Conservation (phyloP, 2,888 invertebrate species). For the Microplitis manilae region DNA sequence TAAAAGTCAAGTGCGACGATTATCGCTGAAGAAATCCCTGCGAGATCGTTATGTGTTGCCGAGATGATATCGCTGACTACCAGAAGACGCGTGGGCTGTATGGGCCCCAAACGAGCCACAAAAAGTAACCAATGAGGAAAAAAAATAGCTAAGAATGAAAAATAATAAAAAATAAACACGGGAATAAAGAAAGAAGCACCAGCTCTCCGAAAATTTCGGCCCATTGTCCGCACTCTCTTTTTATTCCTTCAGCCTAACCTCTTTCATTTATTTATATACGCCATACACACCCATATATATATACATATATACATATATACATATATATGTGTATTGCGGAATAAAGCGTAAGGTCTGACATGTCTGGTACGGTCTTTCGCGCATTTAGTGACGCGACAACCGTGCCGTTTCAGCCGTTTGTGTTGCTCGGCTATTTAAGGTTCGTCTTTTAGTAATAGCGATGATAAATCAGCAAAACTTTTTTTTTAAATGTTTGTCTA, state of each 20-base stretch:
- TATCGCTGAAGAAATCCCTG: constrained; percentile 35
- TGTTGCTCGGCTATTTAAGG: constrained; percentile 15
- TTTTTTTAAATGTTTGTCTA: constrained; percentile 51
- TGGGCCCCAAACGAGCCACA: constrained; percentile 32
- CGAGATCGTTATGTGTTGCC: constrained; percentile 32
- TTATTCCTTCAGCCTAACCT: background rate
- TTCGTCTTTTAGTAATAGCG: constrained; percentile 22
- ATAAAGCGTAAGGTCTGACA: constrained; percentile 6
- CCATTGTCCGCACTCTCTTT: constrained; percentile 28
- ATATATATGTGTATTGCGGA: background rate
- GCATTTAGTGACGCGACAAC: constrained; percentile 5
- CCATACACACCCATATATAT: background rate
- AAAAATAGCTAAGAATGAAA: constrained; percentile 1
- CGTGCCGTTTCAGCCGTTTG: background rate
- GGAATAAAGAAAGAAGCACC: background rate
- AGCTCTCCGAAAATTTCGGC: constrained; percentile 25
- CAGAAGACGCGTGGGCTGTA: constrained; percentile 39
- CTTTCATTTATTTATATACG: constrained; percentile 7
- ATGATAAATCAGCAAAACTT: background rate
- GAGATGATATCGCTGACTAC: constrained; percentile 41
- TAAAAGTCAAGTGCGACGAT: constrained; percentile 22
- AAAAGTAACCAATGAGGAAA: constrained; percentile 20
- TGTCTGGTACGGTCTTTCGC: constrained; percentile 5
- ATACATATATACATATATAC: background rate
- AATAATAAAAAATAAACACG: background rate